A percentile compares a stretch with the other conserved stretches of the same genome.
phyloP scores from a whole-genome alignment of 2,797 vertebrate species.

The Sebastes matsubarae region DNA sequence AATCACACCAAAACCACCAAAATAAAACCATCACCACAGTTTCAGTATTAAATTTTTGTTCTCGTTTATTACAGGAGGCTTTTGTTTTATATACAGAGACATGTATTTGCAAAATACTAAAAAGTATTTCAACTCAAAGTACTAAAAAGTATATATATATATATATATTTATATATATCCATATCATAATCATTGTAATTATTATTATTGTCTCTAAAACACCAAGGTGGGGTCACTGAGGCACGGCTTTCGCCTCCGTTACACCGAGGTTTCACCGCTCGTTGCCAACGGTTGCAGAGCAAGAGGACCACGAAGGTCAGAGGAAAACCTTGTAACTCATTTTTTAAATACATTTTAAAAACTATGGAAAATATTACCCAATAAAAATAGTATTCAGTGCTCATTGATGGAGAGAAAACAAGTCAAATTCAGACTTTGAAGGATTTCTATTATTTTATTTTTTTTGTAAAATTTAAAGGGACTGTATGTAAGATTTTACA shows the following conservation, averaged over 20 bases:
- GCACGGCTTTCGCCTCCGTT: conserved; percentile 65
- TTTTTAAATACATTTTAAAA: not conserved
- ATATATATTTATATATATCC: conserved; percentile 58
- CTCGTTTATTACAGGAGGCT: conserved; percentile 74
- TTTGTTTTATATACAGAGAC: conserved; percentile 79
- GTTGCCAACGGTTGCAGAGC: not conserved
- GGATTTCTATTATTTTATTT: not conserved
- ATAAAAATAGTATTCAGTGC: not conserved
- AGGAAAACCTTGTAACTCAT: conserved; percentile 32
- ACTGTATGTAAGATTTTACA: too few relatives aligned
- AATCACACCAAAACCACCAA: not conserved
- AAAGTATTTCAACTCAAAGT: conserved; percentile 80
- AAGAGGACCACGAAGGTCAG: conserved; percentile 1
- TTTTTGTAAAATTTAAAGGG: too few relatives aligned
- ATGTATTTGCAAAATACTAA: conserved; percentile 79
- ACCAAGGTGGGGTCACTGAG: conserved; percentile 68
- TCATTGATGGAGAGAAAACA: not conserved
- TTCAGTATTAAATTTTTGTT: conserved; percentile 58
- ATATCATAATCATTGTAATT: conserved; percentile 49
- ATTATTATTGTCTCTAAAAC: conserved; percentile 70
- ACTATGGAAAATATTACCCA: not conserved
- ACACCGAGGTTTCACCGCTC: conserved; percentile 55
- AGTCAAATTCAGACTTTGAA: not conserved
- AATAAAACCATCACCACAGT: conserved; percentile 33
- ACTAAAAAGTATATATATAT: conserved; percentile 75